Percentiles rank a stretch among this genome's conserved stretches.
These are phyloP conservation scores for Apodemus speciosus DNA, from an alignment of 2,113 vertebrate species.

Conservation along the genomic window DNA sequence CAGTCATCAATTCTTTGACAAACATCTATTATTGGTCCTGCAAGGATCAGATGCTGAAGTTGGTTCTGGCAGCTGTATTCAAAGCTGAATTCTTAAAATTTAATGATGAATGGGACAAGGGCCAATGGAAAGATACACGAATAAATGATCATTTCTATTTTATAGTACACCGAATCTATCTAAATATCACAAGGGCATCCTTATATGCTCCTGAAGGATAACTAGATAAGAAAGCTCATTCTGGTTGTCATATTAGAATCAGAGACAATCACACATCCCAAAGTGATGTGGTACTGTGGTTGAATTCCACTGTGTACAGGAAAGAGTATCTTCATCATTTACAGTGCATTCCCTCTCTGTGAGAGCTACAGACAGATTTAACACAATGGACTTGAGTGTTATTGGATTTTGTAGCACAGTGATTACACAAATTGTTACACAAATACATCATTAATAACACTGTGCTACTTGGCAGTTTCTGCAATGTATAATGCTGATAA, in stretches of 20 bases:
- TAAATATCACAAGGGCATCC: constrained; percentile 21
- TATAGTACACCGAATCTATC: not conserved
- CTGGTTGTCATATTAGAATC: constrained; percentile 33
- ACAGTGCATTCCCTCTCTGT: not conserved
- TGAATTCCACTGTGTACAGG: not conserved
- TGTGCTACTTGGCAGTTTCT: not conserved
- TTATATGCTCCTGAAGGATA: not conserved
- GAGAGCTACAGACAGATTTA: constrained; percentile 5
- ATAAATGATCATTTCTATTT: not conserved
- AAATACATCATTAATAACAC: constrained; percentile 24
- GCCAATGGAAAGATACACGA: not conserved
- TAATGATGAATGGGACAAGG: not conserved
- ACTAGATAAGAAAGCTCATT: not conserved
- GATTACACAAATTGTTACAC: not conserved
- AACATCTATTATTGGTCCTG: not conserved
- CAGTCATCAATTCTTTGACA: not conserved
- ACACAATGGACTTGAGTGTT: not conserved
- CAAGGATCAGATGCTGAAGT: not conserved
- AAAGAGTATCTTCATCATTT: constrained; percentile 1
- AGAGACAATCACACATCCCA: constrained; percentile 24
- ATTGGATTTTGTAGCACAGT: not conserved
- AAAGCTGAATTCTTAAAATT: constrained; percentile 2
- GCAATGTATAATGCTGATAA: constrained; percentile 11
- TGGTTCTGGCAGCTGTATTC: not conserved
- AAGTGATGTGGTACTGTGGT: not conserved